Conservation (phyloP, 2,797 vertebrate species). For the Muraenolepis orangiensis region DNA sequence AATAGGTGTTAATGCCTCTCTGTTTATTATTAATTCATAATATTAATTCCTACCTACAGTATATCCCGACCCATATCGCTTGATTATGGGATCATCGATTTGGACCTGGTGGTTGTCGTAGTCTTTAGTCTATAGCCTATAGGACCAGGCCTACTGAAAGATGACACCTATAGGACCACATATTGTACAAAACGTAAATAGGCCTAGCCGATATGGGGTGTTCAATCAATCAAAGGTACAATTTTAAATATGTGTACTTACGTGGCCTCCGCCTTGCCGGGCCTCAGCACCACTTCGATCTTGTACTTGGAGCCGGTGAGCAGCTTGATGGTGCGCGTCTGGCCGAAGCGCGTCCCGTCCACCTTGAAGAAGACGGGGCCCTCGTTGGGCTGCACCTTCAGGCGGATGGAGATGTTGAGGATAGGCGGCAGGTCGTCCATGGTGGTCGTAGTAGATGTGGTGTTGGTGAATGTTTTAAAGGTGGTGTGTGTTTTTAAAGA, state of each 20-base stretch:
- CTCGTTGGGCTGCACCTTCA: conserved; percentile 93
- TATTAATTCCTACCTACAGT: too few relatives aligned
- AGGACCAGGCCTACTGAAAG: not conserved
- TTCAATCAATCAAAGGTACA: not conserved
- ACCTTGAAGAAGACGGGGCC: conserved; percentile 96
- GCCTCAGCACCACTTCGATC: conserved; percentile 88
- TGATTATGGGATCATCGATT: too few relatives aligned
- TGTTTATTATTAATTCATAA: too few relatives aligned
- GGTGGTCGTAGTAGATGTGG: conserved; percentile 16
- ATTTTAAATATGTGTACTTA: conserved; percentile 57
- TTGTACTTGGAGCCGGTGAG: conserved; percentile 96
- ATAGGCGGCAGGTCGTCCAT: conserved; percentile 91
- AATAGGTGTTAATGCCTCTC: too few relatives aligned
- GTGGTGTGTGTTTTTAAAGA: not conserved
- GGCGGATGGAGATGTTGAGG: conserved; percentile 84
- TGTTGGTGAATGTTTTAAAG: not conserved
- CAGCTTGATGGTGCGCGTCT: conserved; percentile 94
- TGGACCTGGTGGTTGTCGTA: too few relatives aligned
- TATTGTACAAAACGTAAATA: too few relatives aligned
- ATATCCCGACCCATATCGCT: too few relatives aligned
- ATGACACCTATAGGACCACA: not conserved
- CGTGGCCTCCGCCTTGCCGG: conserved; percentile 84
- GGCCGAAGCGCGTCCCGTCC: conserved; percentile 94
- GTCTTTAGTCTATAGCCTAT: too few relatives aligned
- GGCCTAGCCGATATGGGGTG: not conserved